phyloP scores from a whole-genome alignment of 1,140 invertebrate genomes.

The Bombus sibiricus region DNA sequence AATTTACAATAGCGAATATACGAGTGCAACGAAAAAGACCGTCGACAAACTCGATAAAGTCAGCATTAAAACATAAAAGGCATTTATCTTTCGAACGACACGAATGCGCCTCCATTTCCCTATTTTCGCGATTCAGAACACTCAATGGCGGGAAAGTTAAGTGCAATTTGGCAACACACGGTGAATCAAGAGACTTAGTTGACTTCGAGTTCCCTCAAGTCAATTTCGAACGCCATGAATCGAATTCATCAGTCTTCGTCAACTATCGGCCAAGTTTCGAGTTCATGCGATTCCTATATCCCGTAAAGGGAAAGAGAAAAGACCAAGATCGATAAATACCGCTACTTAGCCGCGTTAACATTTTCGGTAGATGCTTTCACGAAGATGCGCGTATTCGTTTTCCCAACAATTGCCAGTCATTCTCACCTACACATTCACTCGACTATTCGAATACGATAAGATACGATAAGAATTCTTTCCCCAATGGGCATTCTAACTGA shows the following conservation, averaged over 20 bases:
- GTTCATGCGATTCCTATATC: background rate
- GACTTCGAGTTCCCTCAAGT: background rate
- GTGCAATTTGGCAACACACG: slow-evolving; percentile 16
- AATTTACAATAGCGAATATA: background rate
- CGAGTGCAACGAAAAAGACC: background rate
- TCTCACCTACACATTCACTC: background rate
- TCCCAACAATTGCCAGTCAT: background rate
- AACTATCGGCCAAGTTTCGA: background rate
- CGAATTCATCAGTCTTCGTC: slow-evolving; percentile 21
- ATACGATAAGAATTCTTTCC: background rate
- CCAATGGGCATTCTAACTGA: background rate
- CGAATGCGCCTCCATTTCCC: background rate
- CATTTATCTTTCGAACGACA: background rate
- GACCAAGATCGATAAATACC: background rate
- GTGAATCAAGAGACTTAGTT: background rate
- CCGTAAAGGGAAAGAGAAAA: background rate
- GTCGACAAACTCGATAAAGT: background rate
- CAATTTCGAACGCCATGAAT: background rate
- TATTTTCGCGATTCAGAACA: too few relatives aligned
- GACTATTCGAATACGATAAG: background rate
- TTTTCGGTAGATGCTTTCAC: background rate
- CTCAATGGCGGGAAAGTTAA: background rate
- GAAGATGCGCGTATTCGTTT: too few relatives aligned
- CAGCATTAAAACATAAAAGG: background rate
- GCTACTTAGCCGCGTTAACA: background rate